Conservation (phyloP, 2,797 vertebrate genomes). For the Rhinichthys osculus region DNA sequence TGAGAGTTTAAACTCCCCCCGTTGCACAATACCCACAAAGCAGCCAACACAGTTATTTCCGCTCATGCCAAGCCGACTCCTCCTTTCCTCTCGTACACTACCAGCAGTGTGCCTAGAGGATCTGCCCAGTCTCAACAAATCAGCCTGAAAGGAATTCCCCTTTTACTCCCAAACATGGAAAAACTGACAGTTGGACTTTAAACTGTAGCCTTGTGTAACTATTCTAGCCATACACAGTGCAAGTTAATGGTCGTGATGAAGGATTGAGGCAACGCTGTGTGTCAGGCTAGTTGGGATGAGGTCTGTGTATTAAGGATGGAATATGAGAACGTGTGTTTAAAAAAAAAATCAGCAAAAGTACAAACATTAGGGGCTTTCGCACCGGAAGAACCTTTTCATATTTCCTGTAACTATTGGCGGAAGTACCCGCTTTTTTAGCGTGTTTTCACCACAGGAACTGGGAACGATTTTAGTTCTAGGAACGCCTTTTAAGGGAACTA, state of each 20-base stretch:
- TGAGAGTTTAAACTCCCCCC: slow-evolving; percentile 8
- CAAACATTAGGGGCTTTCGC: not conserved
- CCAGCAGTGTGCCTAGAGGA: slow-evolving; percentile 33
- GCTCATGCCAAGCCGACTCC: not conserved
- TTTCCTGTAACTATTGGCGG: not conserved
- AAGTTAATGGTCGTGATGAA: not conserved
- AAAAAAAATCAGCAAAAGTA: not conserved
- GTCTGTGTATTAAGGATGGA: not conserved
- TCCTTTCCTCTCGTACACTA: slow-evolving; percentile 14
- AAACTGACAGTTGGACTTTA: slow-evolving; percentile 39
- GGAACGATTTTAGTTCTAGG: not conserved
- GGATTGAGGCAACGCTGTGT: not conserved
- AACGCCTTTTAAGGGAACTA: not conserved
- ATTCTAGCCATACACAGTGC: not conserved
- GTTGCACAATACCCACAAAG: slow-evolving; percentile 28
- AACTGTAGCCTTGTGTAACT: slow-evolving; percentile 9
- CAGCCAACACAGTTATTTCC: slow-evolving; percentile 20
- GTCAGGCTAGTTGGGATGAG: not conserved
- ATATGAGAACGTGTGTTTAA: not conserved
- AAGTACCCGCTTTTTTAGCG: not conserved
- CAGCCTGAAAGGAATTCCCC: slow-evolving; percentile 38
- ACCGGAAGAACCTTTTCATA: not conserved
- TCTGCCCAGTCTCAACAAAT: slow-evolving; percentile 36
- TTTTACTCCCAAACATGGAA: slow-evolving; percentile 22
- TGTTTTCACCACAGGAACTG: not conserved